These are phyloP conservation scores for Heliocidaris tuberculata DNA, from an alignment of 35 echinoderm and acorn worm genomes.

Conservation along the genomic window DNA sequence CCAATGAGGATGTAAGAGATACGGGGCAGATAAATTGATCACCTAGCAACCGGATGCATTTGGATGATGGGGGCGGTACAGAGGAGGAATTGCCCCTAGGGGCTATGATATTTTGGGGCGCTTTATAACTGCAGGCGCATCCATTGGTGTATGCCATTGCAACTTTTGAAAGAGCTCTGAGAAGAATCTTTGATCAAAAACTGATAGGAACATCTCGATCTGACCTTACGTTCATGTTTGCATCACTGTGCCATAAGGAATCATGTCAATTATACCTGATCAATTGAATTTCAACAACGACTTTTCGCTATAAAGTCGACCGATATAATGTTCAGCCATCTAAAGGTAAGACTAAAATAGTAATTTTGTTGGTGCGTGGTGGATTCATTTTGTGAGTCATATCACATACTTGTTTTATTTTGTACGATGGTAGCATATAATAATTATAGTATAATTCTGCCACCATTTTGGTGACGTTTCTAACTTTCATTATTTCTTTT, in stretches of 20 bases:
- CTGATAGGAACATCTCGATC: background rate
- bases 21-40: background rate
- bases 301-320: background rate
- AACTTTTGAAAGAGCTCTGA: background rate
- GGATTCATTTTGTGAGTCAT: background rate
- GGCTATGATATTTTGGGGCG: background rate
- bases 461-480: too few relatives aligned
- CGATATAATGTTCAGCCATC: too few relatives aligned
- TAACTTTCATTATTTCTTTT: too few relatives aligned
- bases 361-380: background rate
- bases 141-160: background rate
- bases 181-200: background rate
- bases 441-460: too few relatives aligned
- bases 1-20: constrained; percentile 28
- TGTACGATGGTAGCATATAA: too few relatives aligned
- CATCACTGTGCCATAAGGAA: background rate
- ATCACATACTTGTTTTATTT: background rate
- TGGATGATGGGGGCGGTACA: background rate
- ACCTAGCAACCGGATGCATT: constrained; percentile 6
- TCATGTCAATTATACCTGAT: background rate
- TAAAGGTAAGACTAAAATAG: background rate
- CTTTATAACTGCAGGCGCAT: background rate
- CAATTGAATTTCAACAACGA: background rate
- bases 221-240: background rate
- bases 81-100: background rate